Base-by-base conservation (phyloP, 2,113 vertebrate species). In the Sciurus niger region DNA sequence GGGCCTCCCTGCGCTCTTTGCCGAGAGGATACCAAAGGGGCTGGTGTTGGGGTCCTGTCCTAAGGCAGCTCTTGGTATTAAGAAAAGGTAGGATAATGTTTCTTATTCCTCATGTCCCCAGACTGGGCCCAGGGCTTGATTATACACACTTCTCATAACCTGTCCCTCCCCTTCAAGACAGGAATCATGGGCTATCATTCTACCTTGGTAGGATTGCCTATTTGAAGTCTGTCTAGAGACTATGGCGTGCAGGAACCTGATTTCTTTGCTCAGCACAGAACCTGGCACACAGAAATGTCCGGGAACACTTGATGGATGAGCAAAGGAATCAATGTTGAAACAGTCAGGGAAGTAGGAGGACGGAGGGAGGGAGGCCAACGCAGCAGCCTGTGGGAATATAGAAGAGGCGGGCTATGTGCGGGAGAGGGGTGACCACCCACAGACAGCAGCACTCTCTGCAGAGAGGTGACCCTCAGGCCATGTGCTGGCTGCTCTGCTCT, bases 131-230 rank as follows among this genome's bases (percentile, higher is more conserved):
- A 51, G 10, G 68, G 1, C 65, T 60, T 34, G 4, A 46, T 40
- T n/a, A 32, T 8, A 37, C 16, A 28, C 8, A 30, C 10, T 68
- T 40, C 73, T 65, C 0, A 0, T 17, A 7, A 18, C 70, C 16
- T 10, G 2, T 7, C 22, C 70, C 34, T 79, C 58, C 25, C 37
- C 46, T 12, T 13, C 6, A 1, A 0, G 4, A n/a, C 32, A 22
- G 16, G n/a, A 80, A 30, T 48, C 68, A 28, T 6, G 14, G 4
- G 8, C 37, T 9, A 1, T 20, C 37, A 9, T 58, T 53, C 58
- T 2, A 0, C 22, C 0, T 4, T 30, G n/a, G 43, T 8, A 6
- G 37, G 46, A 55, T n/a, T 32, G 43, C 40, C n/a, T 43, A 7
- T 17, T 18, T 17, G 11, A 85, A 84, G 48, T 13, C 77, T 63